Percentiles rank a stretch among this genome's conserved stretches.
Evolutionary conservation across 2,888 invertebrate species (phyloP).

Genomic region (Parnassius smintheus): DNA sequence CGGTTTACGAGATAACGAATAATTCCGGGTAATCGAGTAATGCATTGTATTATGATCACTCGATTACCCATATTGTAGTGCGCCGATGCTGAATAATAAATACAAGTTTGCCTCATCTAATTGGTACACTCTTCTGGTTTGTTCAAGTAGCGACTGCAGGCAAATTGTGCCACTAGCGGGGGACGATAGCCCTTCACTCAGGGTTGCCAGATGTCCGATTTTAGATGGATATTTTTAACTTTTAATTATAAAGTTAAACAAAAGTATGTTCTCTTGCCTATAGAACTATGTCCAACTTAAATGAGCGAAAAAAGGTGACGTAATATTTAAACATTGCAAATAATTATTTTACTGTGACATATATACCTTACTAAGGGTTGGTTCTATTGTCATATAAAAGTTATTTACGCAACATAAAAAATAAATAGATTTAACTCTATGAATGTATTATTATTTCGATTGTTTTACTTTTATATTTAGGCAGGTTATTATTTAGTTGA

Average conservation of each 20-base stretch:
- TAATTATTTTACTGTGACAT: no score
- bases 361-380: no score
- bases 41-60: conserved; percentile 1
- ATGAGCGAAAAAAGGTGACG: no score
- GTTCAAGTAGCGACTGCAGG: conserved; percentile 56
- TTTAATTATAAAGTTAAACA: conserved; percentile 8
- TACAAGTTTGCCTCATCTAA: conserved; percentile 66
- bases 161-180: conserved; percentile 60
- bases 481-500: no score
- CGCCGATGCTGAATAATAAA: conserved; percentile 53
- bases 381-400: no score
- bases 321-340: no score
- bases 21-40: conserved; percentile 15
- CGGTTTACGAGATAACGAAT: conserved; percentile 16
- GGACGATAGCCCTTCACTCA: conserved; percentile 52
- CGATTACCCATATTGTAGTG: conserved; percentile 9
- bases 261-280: conserved; percentile 10
- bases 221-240: conserved; percentile 13
- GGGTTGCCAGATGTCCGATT: conserved; percentile 18
- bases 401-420: no score
- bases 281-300: no score
- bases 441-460: no score
- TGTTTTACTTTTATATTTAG: no score
- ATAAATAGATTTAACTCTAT: no score
- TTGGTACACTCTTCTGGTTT: conserved; percentile 60